A percentile compares a stretch with the other conserved stretches of the same genome.
Conservation (phyloP, 2,888 invertebrate species). For the Spodoptera exigua region DNA sequence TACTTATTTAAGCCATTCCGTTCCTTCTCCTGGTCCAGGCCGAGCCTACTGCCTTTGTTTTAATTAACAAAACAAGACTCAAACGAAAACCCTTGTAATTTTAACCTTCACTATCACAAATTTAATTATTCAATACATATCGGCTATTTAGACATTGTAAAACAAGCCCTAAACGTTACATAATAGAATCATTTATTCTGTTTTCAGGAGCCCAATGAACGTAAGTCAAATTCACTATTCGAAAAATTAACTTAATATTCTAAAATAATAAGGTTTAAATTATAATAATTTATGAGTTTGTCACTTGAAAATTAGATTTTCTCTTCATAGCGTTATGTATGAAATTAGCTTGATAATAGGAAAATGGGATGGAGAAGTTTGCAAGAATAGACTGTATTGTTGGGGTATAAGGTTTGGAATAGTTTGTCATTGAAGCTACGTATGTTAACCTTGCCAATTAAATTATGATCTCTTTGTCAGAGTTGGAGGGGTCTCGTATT, state of each 20-base stretch:
- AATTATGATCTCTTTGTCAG: slow-evolving; percentile 17
- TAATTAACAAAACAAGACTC: too few relatives aligned
- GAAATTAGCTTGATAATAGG: slow-evolving; percentile 11
- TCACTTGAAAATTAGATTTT: slow-evolving; percentile 19
- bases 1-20: too few relatives aligned
- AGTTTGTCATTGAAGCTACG: background rate
- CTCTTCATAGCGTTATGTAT: slow-evolving; percentile 22
- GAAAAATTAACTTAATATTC: background rate
- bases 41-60: too few relatives aligned
- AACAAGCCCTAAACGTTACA: background rate
- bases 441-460: slow-evolving; percentile 30
- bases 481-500: slow-evolving; percentile 12
- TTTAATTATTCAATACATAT: too few relatives aligned
- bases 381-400: slow-evolving; percentile 15
- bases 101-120: too few relatives aligned
- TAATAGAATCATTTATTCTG: slow-evolving; percentile 14
- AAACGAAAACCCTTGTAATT: too few relatives aligned
- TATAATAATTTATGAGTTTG: slow-evolving; percentile 9
- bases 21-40: too few relatives aligned
- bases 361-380: background rate
- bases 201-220: slow-evolving; percentile 20
- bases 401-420: slow-evolving; percentile 7
- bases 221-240: background rate
- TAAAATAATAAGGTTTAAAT: slow-evolving; percentile 13
- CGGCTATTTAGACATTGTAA: too few relatives aligned